These are phyloP conservation scores for Cyphomyrus plagiostoma DNA, from an alignment of 2,113 vertebrate species.

Conservation along the genomic window DNA sequence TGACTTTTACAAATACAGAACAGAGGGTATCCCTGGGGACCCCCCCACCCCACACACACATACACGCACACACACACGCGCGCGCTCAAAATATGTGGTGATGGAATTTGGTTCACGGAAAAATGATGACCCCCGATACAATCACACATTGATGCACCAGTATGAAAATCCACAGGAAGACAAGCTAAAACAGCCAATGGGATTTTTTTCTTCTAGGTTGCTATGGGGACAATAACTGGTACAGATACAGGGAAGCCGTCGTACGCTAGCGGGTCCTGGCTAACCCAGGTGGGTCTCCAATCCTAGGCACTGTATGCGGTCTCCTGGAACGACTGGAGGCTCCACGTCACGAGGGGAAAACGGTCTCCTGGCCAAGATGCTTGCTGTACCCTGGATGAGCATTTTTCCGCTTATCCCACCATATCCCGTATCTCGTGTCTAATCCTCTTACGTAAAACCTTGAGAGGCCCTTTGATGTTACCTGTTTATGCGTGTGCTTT, in stretches of 20 bases:
- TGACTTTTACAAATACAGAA: not conserved
- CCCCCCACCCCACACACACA: not conserved
- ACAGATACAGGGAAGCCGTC: conserved; percentile 41
- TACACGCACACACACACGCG: not conserved
- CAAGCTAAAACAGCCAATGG: not conserved
- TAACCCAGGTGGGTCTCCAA: not conserved
- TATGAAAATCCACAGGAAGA: not conserved
- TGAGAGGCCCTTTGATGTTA: conserved; percentile 1
- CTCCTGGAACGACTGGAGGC: not conserved
- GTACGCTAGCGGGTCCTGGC: not conserved
- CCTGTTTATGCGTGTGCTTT: not conserved
- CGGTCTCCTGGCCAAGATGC: not conserved
- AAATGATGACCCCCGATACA: not conserved
- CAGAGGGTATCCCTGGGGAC: not conserved
- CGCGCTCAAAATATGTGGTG: not conserved
- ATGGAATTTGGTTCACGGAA: not conserved
- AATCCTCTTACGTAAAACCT: conserved; percentile 20
- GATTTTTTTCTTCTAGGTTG: conserved; percentile 37
- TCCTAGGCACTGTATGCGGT: not conserved
- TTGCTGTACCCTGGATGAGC: not conserved
- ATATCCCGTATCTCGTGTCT: not conserved
- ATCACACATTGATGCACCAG: not conserved
- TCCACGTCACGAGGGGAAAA: not conserved
- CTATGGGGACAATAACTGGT: conserved; percentile 67
- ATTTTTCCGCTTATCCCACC: conserved; percentile 7